phyloP scores from a whole-genome alignment of 1,140 invertebrate species.

The Goniozus legneri region DNA sequence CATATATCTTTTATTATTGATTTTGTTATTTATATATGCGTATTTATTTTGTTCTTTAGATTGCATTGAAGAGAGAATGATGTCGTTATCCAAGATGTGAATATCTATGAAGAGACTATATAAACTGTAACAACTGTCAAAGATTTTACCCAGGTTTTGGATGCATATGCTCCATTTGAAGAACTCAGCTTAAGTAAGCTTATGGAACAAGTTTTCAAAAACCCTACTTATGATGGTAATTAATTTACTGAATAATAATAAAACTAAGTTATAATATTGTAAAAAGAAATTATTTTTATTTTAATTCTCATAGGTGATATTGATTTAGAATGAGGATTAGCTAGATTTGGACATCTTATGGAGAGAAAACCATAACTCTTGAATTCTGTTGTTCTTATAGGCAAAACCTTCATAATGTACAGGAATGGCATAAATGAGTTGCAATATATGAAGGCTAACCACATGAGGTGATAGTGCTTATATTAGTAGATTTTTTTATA shows the following conservation, averaged over 20 bases:
- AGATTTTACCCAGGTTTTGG: constrained; percentile 99
- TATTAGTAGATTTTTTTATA: constrained; percentile 4
- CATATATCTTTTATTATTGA: no score
- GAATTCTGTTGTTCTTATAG: constrained; percentile 93
- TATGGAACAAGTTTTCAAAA: constrained; percentile 82
- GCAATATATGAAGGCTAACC: constrained; percentile 91
- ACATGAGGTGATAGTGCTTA: no score
- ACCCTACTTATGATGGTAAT: no score
- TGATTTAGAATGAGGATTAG: constrained; percentile 86
- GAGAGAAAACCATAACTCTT: constrained; percentile 88
- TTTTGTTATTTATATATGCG: no score
- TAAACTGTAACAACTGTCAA: constrained; percentile 94
- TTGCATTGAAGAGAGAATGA: no score
- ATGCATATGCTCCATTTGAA: constrained; percentile 98
- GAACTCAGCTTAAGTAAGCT: constrained; percentile 84
- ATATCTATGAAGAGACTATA: constrained; percentile 99
- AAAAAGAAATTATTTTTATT: constrained; percentile 8
- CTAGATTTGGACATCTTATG: constrained; percentile 93
- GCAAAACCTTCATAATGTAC: constrained; percentile 99
- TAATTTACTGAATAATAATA: constrained; percentile 4
- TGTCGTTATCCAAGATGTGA: constrained; percentile 78
- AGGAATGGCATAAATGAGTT: constrained; percentile 97
- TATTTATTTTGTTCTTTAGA: no score
- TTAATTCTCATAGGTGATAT: constrained; percentile 71
- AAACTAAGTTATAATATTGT: constrained; percentile 8